Conservation (phyloP, 1,140 invertebrate genomes). For the Rhynchophorus ferrugineus region DNA sequence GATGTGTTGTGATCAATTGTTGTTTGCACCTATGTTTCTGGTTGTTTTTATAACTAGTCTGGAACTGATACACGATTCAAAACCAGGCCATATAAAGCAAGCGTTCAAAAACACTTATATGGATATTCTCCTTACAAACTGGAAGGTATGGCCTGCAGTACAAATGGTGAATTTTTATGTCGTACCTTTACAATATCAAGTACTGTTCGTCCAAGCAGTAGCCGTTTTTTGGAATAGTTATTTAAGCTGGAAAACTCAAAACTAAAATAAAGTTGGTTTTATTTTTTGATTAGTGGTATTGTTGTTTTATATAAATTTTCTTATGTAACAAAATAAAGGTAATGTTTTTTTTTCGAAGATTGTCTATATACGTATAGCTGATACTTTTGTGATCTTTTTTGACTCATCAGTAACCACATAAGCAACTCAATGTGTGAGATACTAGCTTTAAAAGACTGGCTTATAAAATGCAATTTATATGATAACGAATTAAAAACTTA, state of each 20-base stretch:
- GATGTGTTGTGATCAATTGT: conserved; percentile 63
- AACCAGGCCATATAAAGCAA: conserved; percentile 45
- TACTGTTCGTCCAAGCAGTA: conserved; percentile 70
- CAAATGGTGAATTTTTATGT: conserved; percentile 78
- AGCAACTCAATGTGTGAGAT: no score
- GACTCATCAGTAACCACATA: no score
- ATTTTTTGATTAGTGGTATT: no score
- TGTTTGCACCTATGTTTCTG: conserved; percentile 60
- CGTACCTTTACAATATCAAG: conserved; percentile 71
- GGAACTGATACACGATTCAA: conserved; percentile 53
- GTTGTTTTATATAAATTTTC: no score
- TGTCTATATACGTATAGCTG: no score
- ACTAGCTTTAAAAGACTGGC: no score
- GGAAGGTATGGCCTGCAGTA: conserved; percentile 76
- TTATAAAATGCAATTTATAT: no score
- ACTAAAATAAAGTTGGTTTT: no score
- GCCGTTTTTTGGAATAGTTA: conserved; percentile 82
- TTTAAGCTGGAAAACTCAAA: conserved; percentile 60
- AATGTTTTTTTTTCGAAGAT: no score
- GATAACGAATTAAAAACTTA: no score
- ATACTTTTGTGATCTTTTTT: no score
- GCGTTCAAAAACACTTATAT: conserved; percentile 56
- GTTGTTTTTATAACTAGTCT: conserved; percentile 50
- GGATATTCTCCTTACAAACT: conserved; percentile 64
- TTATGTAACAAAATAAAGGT: no score